Percentiles rank a stretch among this genome's conserved stretches.
Conservation (phyloP, 2,888 invertebrate genomes). For the Melanostoma mellinum region DNA sequence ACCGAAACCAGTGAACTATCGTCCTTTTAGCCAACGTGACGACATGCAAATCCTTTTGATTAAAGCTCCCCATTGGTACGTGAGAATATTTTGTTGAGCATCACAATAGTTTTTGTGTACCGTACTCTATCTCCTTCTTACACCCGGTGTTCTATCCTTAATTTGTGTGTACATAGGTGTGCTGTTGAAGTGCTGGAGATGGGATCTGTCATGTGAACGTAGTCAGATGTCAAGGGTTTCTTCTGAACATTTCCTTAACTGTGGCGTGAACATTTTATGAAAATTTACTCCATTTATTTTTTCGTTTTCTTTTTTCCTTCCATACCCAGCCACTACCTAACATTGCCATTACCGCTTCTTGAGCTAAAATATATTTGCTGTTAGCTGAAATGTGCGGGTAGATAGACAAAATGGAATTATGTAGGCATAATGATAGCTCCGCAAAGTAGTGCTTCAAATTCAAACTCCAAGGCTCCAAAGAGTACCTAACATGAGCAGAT, state of each 20-base stretch:
- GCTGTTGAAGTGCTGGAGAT: constrained; percentile 25
- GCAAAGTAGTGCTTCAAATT: constrained; percentile 46
- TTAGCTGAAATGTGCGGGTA: constrained; percentile 10
- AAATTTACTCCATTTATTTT: constrained; percentile 61
- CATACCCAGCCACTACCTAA: constrained; percentile 8
- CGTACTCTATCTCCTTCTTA: constrained; percentile 22
- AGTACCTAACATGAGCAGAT: constrained; percentile 11
- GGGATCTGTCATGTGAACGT: constrained; percentile 70
- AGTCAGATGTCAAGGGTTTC: constrained; percentile 72
- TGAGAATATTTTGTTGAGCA: constrained; percentile 68
- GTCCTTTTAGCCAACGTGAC: constrained; percentile 69
- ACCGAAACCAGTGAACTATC: constrained; percentile 47
- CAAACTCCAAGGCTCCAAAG: constrained; percentile 38
- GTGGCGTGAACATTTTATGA: constrained; percentile 70
- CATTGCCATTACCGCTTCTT: constrained; percentile 39
- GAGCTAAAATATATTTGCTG: constrained; percentile 31
- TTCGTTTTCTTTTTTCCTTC: background rate
- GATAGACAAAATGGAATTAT: constrained; percentile 16
- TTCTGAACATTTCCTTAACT: constrained; percentile 65
- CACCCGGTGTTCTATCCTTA: constrained; percentile 1
- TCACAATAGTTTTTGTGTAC: constrained; percentile 70
- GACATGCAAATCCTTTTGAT: constrained; percentile 73
- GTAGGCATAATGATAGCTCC: constrained; percentile 61
- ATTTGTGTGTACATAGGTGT: constrained; percentile 5
- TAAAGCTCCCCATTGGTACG: constrained; percentile 70